Conservation (phyloP, 2,113 vertebrate genomes). For the Cacatua alba region DNA sequence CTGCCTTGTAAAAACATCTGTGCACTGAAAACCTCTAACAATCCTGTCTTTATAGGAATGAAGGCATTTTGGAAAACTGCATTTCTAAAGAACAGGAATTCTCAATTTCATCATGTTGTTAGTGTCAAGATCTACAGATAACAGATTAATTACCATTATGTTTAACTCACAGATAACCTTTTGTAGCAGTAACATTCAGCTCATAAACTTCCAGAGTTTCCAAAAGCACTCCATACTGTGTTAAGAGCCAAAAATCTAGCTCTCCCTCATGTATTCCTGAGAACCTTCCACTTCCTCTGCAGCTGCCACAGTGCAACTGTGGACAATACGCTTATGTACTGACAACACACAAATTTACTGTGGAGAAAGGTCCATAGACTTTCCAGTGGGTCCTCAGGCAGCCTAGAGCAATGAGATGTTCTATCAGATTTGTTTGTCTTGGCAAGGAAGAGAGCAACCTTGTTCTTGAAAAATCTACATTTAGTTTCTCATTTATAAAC, state of each 20-base stretch:
- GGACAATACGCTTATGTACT: slow-evolving; percentile 9
- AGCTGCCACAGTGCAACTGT: slow-evolving; percentile 33
- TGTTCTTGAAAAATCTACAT: slow-evolving; percentile 41
- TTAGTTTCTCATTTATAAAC: slow-evolving; percentile 54
- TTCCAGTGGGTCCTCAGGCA: slow-evolving; percentile 35
- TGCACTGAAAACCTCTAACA: neutral
- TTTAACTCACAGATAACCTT: slow-evolving; percentile 34
- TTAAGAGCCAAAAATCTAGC: slow-evolving; percentile 40
- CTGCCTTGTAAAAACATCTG: slow-evolving; percentile 12
- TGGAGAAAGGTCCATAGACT: neutral
- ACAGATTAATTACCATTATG: neutral
- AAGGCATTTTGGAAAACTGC: neutral
- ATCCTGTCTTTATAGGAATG: neutral
- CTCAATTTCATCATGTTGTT: neutral
- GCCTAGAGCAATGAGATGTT: slow-evolving; percentile 39
- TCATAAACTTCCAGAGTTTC: slow-evolving; percentile 8
- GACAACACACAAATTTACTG: slow-evolving; percentile 21
- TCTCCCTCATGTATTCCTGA: slow-evolving; percentile 36
- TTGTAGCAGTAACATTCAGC: neutral
- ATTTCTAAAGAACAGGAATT: neutral
- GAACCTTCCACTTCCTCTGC: slow-evolving; percentile 51
- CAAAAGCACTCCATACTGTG: slow-evolving; percentile 4
- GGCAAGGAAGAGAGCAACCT: slow-evolving; percentile 38
- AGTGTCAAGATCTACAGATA: neutral
- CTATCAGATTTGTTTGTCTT: slow-evolving; percentile 58